Percentiles rank a stretch among this genome's conserved stretches.
Evolutionary conservation across 2,113 vertebrate species (phyloP).

Genomic region (Mohoua ochrocephala): DNA sequence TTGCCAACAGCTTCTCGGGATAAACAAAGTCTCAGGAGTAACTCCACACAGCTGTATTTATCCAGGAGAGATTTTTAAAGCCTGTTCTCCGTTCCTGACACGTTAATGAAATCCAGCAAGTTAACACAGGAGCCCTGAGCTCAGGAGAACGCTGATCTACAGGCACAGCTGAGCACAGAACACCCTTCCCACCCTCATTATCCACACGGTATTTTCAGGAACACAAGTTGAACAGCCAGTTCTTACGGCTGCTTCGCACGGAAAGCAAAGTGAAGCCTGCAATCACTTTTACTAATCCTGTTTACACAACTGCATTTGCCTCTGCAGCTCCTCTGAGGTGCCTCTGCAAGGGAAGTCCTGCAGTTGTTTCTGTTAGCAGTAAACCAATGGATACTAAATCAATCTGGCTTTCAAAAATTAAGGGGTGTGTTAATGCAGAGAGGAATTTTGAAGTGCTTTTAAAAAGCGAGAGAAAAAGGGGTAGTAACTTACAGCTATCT

Average conservation of each 20-base stretch:
- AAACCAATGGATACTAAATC: background rate
- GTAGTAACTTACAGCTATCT: background rate
- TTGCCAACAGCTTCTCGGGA: background rate
- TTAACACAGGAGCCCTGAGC: background rate
- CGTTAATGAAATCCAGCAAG: background rate
- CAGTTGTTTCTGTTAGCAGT: background rate
- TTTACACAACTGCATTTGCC: background rate
- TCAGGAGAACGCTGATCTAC: background rate
- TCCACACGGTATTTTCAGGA: background rate
- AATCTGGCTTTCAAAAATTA: background rate
- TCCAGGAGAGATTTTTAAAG: background rate
- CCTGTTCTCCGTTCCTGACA: background rate
- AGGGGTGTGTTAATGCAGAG: background rate
- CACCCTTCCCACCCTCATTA: background rate
- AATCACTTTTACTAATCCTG: background rate
- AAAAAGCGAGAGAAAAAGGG: background rate
- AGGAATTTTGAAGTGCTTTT: background rate
- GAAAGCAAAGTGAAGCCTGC: background rate
- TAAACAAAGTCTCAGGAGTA: background rate
- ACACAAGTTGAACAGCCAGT: background rate
- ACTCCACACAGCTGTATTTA: background rate
- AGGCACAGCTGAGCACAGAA: background rate
- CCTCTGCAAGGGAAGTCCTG: background rate
- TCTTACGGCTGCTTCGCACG: background rate
- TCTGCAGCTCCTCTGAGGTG: background rate